A percentile compares a stretch with the other conserved stretches of the same genome.
Evolutionary conservation across 2,113 vertebrate species (phyloP).

Genomic region (Cryptoleucopteryx plumbea): DNA sequence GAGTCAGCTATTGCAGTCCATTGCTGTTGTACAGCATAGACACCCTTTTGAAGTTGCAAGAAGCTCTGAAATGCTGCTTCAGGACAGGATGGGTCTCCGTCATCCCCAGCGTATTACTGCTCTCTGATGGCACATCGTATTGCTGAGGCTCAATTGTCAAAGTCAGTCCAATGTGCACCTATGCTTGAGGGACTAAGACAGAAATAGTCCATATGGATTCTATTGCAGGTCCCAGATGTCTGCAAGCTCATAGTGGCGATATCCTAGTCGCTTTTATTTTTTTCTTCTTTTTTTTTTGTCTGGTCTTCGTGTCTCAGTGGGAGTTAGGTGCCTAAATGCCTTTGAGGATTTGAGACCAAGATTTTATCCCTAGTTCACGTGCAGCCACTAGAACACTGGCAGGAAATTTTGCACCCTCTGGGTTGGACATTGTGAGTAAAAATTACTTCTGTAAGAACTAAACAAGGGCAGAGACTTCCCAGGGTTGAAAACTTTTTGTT

Average conservation of each 20-base stretch:
- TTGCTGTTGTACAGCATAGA: background rate
- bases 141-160: background rate
- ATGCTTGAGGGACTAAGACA: background rate
- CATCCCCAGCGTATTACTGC: background rate
- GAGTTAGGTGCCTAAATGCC: background rate
- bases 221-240: background rate
- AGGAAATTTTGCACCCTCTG: background rate
- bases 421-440: background rate
- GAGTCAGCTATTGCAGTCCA: background rate
- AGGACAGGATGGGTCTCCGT: background rate
- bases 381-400: background rate
- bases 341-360: background rate
- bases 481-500: background rate
- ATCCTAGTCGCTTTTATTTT: background rate
- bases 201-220: background rate
- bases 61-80: background rate
- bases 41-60: background rate
- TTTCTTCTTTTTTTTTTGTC: background rate
- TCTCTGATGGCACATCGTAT: rapidly evolving
- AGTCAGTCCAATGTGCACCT: background rate
- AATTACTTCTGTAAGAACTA: background rate
- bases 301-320: background rate
- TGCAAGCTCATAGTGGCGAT: background rate
- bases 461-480: background rate
- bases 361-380: background rate